Evolutionary conservation across 2,888 invertebrate species (phyloP).

Genomic region (Horisme vitalbata): DNA sequence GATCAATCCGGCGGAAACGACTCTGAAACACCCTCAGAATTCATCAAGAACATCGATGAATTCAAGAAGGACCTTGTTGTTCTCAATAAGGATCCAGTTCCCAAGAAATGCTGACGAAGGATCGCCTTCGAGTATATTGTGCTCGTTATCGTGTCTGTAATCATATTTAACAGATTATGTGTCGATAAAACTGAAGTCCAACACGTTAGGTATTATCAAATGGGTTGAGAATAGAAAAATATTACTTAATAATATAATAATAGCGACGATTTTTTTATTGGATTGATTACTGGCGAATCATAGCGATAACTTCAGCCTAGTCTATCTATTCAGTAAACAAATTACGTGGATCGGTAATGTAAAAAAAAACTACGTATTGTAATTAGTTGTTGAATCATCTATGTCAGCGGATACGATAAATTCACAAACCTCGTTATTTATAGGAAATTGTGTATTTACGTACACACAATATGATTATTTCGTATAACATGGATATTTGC

Average conservation of each 20-base stretch:
- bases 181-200: conserved; percentile 3
- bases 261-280: too few relatives aligned
- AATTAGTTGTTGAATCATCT: too few relatives aligned
- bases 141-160: background rate
- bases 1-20: conserved; percentile 29
- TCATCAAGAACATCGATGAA: conserved; percentile 52
- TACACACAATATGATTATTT: too few relatives aligned
- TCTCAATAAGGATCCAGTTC: conserved; percentile 39
- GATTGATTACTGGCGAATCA: too few relatives aligned
- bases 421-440: too few relatives aligned
- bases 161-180: conserved; percentile 12
- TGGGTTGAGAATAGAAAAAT: background rate
- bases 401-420: too few relatives aligned
- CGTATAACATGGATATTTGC: too few relatives aligned
- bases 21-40: conserved; percentile 46
- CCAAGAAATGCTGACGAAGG: conserved; percentile 53
- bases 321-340: too few relatives aligned
- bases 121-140: background rate
- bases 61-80: conserved; percentile 54
- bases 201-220: background rate
- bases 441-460: too few relatives aligned
- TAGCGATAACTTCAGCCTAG: too few relatives aligned
- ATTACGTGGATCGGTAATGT: too few relatives aligned
- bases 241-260: background rate
- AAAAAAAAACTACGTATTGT: too few relatives aligned